Percentiles rank a stretch among this genome's conserved stretches.
phyloP scores from a whole-genome alignment of 2,113 vertebrate genomes.

The Lagopus leucura region DNA sequence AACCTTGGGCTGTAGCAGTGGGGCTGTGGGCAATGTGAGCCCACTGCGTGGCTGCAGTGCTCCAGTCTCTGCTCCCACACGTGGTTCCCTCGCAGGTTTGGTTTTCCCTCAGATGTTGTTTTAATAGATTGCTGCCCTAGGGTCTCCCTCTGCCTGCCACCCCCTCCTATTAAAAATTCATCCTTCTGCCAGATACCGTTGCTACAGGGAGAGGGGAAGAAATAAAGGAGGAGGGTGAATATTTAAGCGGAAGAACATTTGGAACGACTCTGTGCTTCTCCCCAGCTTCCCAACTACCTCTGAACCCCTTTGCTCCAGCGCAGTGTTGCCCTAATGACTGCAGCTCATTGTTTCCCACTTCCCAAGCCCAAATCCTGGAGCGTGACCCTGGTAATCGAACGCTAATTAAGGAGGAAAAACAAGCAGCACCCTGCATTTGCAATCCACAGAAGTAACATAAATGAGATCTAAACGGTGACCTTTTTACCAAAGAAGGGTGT shows the following conservation, averaged over 20 bases:
- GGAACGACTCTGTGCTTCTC: background rate
- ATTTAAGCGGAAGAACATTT: background rate
- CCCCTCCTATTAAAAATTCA: slow-evolving; percentile 60
- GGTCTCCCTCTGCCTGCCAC: background rate
- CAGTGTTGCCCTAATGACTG: background rate
- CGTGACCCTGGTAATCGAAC: rapidly evolving
- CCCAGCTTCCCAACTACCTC: background rate
- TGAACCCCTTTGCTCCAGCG: background rate
- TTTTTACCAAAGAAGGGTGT: background rate
- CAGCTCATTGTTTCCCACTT: background rate
- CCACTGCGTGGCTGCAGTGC: background rate
- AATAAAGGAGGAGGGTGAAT: slow-evolving; percentile 21
- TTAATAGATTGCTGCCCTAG: slow-evolving; percentile 12
- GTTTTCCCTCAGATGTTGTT: background rate
- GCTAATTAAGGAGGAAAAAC: background rate
- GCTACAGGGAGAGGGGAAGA: slow-evolving; percentile 32
- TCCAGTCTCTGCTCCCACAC: background rate
- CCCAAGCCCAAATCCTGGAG: background rate
- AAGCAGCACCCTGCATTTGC: background rate
- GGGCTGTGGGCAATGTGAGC: background rate
- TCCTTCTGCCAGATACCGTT: slow-evolving; percentile 34
- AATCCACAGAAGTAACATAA: background rate
- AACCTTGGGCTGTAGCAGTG: background rate
- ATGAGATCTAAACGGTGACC: slow-evolving; percentile 4
- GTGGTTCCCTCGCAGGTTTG: background rate